Conservation (phyloP, 2,113 vertebrate species). For the Psittacula cyanocephala region DNA sequence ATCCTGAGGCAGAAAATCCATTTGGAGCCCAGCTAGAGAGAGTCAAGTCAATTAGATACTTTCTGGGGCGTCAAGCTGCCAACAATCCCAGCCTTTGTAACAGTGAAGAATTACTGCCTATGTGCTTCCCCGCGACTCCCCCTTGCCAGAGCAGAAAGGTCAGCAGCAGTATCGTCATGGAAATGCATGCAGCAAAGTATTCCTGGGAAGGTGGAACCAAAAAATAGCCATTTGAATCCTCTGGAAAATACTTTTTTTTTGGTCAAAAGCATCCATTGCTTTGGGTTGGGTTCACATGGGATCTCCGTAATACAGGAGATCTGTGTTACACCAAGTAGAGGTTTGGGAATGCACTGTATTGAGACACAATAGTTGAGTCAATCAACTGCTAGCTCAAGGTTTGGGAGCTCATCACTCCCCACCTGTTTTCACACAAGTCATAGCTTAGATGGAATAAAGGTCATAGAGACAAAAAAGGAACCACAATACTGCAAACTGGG, state of each 20-base stretch:
- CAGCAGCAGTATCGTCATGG: slow-evolving; percentile 66
- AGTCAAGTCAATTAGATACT: slow-evolving; percentile 70
- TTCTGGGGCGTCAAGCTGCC: slow-evolving; percentile 59
- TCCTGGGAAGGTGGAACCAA: slow-evolving; percentile 31
- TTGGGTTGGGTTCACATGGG: background rate
- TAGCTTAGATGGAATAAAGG: background rate
- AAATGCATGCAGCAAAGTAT: slow-evolving; percentile 56
- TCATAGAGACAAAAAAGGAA: background rate
- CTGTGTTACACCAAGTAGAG: background rate
- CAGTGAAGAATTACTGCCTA: slow-evolving; percentile 71
- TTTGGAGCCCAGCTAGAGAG: slow-evolving; percentile 56
- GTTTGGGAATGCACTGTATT: background rate
- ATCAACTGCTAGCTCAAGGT: background rate
- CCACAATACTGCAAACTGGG: background rate
- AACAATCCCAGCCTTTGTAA: slow-evolving; percentile 80
- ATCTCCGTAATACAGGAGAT: background rate
- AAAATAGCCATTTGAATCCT: background rate
- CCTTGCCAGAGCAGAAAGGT: slow-evolving; percentile 73
- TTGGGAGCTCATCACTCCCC: background rate
- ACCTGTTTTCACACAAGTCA: background rate
- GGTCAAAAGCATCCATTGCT: background rate
- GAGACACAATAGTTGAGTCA: background rate
- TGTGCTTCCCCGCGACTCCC: slow-evolving; percentile 47
- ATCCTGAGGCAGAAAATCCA: slow-evolving; percentile 66
- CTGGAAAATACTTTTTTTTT: background rate